Conservation (phyloP, 2,113 vertebrate species). For the Procavia capensis region DNA sequence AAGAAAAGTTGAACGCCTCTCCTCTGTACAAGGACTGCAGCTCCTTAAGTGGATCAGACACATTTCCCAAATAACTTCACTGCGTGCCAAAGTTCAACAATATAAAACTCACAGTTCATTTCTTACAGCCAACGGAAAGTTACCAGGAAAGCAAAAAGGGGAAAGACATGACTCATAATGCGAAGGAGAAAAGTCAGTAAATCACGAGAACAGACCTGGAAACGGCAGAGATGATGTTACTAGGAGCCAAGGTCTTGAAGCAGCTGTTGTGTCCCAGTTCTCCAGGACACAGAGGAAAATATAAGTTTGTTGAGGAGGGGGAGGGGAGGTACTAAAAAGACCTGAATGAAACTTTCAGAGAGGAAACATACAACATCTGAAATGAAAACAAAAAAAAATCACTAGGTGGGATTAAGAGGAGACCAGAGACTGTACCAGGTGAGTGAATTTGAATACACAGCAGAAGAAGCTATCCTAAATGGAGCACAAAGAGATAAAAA, state of each 20-base stretch:
- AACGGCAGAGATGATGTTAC: background rate
- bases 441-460: background rate
- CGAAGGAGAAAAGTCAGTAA: background rate
- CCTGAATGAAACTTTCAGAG: background rate
- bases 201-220: background rate
- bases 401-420: background rate
- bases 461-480: background rate
- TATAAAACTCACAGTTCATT: background rate
- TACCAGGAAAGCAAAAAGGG: background rate
- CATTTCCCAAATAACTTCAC: background rate
- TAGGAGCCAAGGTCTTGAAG: background rate
- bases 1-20: background rate
- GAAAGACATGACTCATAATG: background rate
- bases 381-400: constrained; percentile 5
- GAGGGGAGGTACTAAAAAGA: background rate
- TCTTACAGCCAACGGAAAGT: background rate
- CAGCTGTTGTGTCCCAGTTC: background rate
- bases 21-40: background rate
- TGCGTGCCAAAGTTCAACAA: background rate
- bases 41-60: background rate
- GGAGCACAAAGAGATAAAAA: background rate
- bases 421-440: background rate
- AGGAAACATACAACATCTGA: background rate
- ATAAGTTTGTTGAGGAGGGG: background rate
- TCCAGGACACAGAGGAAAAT: background rate